Evolutionary conservation across 2,888 invertebrate genomes (phyloP), one percentile per base, ranked within the genome.

Genomic region (Chrysolina haemoptera): DNA sequence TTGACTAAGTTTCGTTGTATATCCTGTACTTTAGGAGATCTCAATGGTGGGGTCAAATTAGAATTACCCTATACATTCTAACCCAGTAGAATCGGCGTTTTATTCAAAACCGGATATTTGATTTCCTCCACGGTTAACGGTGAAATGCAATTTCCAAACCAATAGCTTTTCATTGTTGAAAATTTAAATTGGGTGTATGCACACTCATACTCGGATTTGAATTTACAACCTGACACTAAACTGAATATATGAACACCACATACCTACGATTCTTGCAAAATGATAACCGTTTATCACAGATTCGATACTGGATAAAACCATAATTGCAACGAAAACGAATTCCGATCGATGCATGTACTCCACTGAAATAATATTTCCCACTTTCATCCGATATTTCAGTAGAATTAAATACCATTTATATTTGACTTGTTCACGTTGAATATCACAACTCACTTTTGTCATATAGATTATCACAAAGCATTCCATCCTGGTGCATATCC

Each of bases 81-180:
- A 27, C 27, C 59, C 59, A 8, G 27, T 59, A 35, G 12, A 27
- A 27, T 27, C 2, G 27, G 9, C 14, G 3, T 27, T 35, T 59
- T 9, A 27, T 59, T 14, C 27, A 22, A 22, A n/a, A 59, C 1
- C 22, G 35, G 59, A 59, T 27, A 59, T 59, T 59, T n/a, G 27
- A 6, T 6, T n/a, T 22, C 10, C 27, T 8, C 11, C 20, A 16
- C 27, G 35, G 27, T 59, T 6, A 59, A 27, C 27, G 27, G 14
- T 59, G 59, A 27, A 22, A 27, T 59, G n/a, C 10, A 10, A 10
- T 27, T 27, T 59, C 27, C 59, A 27, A 59, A 59, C n/a, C 59
- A n/a, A 59, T 59, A 59, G 59, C 22, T 59, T 59, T 59, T 59
- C 59, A 59, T 59, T 59, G 59, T 59, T 27, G 12, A 2, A 22